Conservation (phyloP, 1,140 invertebrate species). For the Trachymyrmex septentrionalis region DNA sequence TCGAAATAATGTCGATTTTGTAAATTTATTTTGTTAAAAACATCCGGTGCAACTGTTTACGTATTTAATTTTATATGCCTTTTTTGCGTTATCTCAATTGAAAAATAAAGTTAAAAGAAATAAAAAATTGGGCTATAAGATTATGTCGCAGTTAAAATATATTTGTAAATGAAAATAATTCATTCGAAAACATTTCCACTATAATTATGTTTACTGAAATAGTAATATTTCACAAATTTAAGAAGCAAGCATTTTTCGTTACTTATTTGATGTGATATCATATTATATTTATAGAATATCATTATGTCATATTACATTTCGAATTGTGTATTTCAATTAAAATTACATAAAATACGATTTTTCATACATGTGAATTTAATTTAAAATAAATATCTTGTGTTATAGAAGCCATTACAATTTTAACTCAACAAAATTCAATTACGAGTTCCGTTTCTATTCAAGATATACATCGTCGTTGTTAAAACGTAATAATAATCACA, state of each 20-base stretch:
- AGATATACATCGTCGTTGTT: conserved; percentile 6
- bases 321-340: conserved; percentile 1
- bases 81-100: not conserved
- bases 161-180: conserved; percentile 8
- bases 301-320: not conserved
- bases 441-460: conserved; percentile 32
- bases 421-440: conserved; percentile 40
- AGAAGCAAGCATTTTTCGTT: not conserved
- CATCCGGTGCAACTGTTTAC: not conserved
- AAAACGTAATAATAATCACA: conserved; percentile 48
- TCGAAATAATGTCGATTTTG: not conserved
- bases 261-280: not conserved
- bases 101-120: conserved; percentile 1
- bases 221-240: not conserved
- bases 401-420: conserved; percentile 14
- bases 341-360: conserved; percentile 10
- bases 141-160: not conserved
- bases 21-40: conserved; percentile 1
- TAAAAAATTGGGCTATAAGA: conserved; percentile 2
- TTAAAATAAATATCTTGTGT: conserved; percentile 22
- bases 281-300: conserved; percentile 23
- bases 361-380: conserved; percentile 9
- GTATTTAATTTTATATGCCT: not conserved
- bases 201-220: conserved; percentile 12
- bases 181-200: not conserved